phyloP scores from a whole-genome alignment of 2,797 vertebrate species.

The Spinus pinus region DNA sequence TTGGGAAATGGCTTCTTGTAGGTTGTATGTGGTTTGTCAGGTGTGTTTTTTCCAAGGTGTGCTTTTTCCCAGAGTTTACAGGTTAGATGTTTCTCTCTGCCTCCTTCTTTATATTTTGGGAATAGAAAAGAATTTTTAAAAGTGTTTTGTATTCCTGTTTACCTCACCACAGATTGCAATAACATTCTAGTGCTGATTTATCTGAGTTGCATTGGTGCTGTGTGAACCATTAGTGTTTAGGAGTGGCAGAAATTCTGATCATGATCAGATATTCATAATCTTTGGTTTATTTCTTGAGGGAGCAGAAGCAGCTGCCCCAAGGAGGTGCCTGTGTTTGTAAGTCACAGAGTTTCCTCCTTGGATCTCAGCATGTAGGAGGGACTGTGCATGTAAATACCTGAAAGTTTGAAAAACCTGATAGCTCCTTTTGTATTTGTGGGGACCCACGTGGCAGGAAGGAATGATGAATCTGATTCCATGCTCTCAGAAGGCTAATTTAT shows the following conservation, averaged over 20 bases:
- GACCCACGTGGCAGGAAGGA: not conserved
- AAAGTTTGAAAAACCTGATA: not conserved
- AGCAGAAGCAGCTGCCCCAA: not conserved
- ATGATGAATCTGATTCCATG: not conserved
- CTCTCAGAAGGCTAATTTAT: not conserved
- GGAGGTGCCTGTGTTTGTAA: not conserved
- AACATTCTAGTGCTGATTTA: not conserved
- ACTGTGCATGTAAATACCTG: accelerated
- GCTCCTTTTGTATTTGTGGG: not conserved
- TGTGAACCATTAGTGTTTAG: not conserved
- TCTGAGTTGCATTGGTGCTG: accelerated
- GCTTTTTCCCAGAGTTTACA: not conserved
- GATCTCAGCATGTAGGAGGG: not conserved
- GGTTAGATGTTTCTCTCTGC: not conserved
- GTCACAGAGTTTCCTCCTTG: not conserved
- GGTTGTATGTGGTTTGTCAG: not conserved
- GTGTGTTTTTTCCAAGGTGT: not conserved
- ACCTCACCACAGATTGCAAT: not conserved
- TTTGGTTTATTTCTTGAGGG: not conserved
- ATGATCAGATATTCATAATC: not conserved
- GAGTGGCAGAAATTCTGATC: not conserved
- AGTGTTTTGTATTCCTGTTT: not conserved
- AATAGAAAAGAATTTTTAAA: not conserved
- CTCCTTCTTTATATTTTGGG: not conserved
- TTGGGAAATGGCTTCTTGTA: not conserved